Percentiles rank a stretch among this genome's conserved stretches.
phyloP scores from a whole-genome alignment of 2,888 invertebrate genomes.

The Penaeus monodon region DNA sequence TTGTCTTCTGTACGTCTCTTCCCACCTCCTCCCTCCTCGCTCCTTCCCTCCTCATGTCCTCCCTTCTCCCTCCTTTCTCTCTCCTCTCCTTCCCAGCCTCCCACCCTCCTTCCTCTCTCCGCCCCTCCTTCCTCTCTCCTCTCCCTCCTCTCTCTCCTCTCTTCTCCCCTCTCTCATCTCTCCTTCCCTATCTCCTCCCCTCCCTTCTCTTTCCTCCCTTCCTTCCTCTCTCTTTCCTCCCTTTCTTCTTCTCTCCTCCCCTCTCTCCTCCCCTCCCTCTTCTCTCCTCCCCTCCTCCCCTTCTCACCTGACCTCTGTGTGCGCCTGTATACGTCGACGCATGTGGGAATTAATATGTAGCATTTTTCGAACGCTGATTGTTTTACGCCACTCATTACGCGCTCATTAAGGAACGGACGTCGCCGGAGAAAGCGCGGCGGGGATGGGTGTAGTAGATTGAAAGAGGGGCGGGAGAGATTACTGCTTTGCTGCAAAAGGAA shows the following conservation, averaged over 20 bases:
- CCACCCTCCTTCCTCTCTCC: background rate
- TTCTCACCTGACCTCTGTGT: background rate
- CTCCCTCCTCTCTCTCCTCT: background rate
- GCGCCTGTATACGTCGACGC: background rate
- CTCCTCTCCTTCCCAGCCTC: background rate
- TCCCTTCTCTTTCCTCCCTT: background rate
- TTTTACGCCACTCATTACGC: too few relatives aligned
- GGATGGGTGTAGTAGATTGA: too few relatives aligned
- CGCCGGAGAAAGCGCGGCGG: too few relatives aligned
- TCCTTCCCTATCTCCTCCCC: background rate
- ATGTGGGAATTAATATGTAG: background rate
- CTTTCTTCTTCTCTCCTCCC: background rate
- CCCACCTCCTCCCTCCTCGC: too few relatives aligned
- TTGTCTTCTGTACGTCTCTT: too few relatives aligned
- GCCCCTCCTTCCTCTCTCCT: background rate
- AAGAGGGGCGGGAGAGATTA: too few relatives aligned
- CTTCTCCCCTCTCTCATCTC: background rate
- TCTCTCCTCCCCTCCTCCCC: background rate
- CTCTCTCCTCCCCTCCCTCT: too few relatives aligned
- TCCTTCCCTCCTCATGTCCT: too few relatives aligned
- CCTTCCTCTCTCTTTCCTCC: background rate
- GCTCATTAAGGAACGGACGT: too few relatives aligned
- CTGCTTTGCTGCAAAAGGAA: too few relatives aligned
- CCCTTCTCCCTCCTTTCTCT: too few relatives aligned
- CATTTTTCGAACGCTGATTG: too few relatives aligned